These are phyloP conservation scores for Campylomormyrus numenius DNA, from an alignment of 2,113 vertebrate genomes.

Conservation along the genomic window DNA sequence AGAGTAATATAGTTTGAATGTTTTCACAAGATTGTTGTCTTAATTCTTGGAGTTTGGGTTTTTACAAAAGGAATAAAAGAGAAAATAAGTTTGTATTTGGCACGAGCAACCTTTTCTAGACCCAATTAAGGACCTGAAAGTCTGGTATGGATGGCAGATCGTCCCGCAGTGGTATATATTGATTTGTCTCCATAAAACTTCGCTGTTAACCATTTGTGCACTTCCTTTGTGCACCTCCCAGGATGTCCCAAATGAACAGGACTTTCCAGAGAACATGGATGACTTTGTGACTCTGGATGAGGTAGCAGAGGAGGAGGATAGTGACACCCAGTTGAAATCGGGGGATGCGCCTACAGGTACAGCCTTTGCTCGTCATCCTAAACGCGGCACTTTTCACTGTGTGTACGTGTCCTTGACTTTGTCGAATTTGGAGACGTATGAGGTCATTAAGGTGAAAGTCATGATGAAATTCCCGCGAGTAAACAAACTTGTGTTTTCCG, in stretches of 20 bases:
- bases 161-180: background rate
- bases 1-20: background rate
- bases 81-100: background rate
- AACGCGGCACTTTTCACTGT: background rate
- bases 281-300: conserved; percentile 91
- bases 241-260: conserved; percentile 48
- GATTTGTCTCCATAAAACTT: background rate
- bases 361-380: background rate
- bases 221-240: background rate
- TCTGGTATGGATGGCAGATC: background rate
- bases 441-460: background rate
- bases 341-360: conserved; percentile 26
- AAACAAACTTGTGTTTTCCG: background rate
- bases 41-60: background rate
- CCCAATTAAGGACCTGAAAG: background rate
- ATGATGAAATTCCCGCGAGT: background rate
- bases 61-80: background rate
- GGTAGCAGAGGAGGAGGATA: conserved; percentile 79
- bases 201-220: background rate
- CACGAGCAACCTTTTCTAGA: background rate
- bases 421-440: background rate
- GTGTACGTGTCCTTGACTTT: background rate
- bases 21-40: background rate
- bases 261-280: conserved; percentile 82
- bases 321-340: conserved; percentile 38